Conservation (phyloP, 2,797 vertebrate species). For the Cyclura pinguis region DNA sequence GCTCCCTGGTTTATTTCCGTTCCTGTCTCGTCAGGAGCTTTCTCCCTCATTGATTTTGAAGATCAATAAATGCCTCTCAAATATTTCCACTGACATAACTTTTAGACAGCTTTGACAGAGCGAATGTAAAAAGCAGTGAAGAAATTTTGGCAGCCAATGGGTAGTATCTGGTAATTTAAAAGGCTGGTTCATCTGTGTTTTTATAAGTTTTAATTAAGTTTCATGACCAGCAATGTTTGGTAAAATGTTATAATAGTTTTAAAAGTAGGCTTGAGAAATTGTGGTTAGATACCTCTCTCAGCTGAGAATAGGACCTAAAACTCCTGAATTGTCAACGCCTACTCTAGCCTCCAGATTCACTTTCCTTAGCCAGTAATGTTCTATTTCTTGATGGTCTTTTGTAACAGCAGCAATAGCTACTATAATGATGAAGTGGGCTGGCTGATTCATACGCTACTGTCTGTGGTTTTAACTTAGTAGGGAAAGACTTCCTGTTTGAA, state of each 20-base stretch:
- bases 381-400: not conserved
- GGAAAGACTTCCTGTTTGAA: not conserved
- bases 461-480: not conserved
- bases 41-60: conserved; percentile 14
- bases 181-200: conserved; percentile 40
- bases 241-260: conserved; percentile 1
- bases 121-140: not conserved
- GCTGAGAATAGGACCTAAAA: not conserved
- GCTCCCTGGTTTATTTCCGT: conserved; percentile 38
- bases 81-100: not conserved
- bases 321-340: not conserved
- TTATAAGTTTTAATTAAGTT: conserved; percentile 35
- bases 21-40: conserved; percentile 22
- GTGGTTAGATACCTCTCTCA: not conserved
- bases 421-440: not conserved
- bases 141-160: conserved; percentile 40
- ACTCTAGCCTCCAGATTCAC: not conserved
- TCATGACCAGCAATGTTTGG: fast-evolving
- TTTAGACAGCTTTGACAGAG: conserved; percentile 16
- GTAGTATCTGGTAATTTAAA: not conserved
- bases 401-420: not conserved
- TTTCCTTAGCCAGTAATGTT: not conserved
- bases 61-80: not conserved
- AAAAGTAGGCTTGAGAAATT: not conserved
- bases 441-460: not conserved